Evolutionary conservation across 2,113 vertebrate genomes (phyloP).

Genomic region (Lipotes vexillifer): DNA sequence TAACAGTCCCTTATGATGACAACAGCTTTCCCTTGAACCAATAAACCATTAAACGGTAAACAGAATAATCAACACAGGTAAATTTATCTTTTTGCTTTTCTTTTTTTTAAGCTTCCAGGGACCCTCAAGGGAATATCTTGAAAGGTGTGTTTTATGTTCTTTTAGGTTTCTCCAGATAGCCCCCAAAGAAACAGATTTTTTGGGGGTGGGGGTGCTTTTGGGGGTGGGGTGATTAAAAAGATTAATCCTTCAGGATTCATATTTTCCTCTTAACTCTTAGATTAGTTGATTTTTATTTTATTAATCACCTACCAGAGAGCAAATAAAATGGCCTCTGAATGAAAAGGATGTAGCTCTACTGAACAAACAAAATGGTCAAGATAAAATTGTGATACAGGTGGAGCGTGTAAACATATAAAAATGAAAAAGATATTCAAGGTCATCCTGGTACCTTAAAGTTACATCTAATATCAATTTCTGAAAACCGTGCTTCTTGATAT

Average conservation of each 20-base stretch:
- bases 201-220: background rate
- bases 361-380: constrained; percentile 16
- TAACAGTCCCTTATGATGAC: background rate
- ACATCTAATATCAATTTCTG: background rate
- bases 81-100: constrained; percentile 11
- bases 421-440: background rate
- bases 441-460: background rate
- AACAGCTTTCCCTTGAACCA: background rate
- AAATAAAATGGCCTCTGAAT: background rate
- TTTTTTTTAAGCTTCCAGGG: background rate
- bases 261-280: background rate
- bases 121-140: background rate
- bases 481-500: background rate
- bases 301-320: background rate
- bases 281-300: constrained; percentile 3
- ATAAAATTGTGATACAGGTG: background rate
- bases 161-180: constrained; percentile 1
- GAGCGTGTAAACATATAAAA: background rate
- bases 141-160: constrained; percentile 30
- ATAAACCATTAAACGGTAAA: constrained; percentile 19
- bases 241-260: background rate
- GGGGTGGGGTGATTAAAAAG: background rate
- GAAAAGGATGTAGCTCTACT: background rate
- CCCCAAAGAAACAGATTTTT: background rate
- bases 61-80: constrained; percentile 16